Conservation (phyloP, 2,888 invertebrate species). For the Drosophila lutescens region DNA sequence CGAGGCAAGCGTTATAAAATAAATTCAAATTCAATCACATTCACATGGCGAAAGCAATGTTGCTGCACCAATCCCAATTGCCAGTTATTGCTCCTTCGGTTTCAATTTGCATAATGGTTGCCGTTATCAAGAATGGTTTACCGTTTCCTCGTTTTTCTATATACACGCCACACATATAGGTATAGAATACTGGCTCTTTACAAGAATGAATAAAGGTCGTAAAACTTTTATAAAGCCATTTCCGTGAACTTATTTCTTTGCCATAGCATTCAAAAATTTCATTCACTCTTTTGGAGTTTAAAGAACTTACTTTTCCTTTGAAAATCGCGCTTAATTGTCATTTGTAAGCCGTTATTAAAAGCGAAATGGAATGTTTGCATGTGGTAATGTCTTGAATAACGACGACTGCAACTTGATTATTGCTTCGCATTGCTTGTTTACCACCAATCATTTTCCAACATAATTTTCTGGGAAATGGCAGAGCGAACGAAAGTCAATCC, state of each 20-base stretch:
- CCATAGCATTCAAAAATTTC: not conserved
- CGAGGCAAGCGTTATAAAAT: constrained; percentile 71
- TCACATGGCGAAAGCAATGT: constrained; percentile 75
- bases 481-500: constrained; percentile 19
- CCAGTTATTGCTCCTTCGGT: constrained; percentile 46
- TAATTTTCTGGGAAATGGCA: constrained; percentile 72
- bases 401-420: constrained; percentile 31
- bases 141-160: constrained; percentile 63
- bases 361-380: constrained; percentile 69
- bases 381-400: constrained; percentile 61
- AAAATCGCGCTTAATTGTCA: constrained; percentile 56
- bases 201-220: not conserved
- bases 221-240: not conserved
- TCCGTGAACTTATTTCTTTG: constrained; percentile 4
- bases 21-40: constrained; percentile 78
- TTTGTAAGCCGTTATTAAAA: constrained; percentile 75
- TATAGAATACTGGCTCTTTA: not conserved
- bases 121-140: constrained; percentile 72
- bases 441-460: constrained; percentile 70
- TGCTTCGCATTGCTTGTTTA: constrained; percentile 25
- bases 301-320: constrained; percentile 18
- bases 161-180: not conserved
- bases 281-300: constrained; percentile 1
- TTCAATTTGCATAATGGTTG: constrained; percentile 76
- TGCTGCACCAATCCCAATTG: constrained; percentile 62